Base-by-base conservation (phyloP, 30 jellyfish, hydroid and myxozoan genomes). In the Nemopilema nomurai region DNA sequence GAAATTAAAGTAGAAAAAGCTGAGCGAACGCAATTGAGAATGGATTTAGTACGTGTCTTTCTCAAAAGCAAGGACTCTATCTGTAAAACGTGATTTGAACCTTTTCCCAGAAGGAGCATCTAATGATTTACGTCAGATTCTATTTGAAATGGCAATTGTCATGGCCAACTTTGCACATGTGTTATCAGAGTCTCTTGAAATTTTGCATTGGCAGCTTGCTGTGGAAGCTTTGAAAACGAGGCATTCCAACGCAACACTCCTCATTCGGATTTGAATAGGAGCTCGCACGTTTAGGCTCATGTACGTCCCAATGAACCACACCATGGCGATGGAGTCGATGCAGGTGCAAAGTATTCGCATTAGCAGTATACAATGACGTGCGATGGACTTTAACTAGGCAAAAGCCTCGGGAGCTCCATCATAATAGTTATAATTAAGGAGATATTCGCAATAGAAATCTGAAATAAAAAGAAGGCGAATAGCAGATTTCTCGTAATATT, bases 251-350 rank as follows among this genome's bases (percentile, higher is more conserved):
- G 83, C 51, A 23, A 53, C 25, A 16, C 50, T 30, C 26, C 23
- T 65, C 18, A 22, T 8, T 31, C 9, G 25, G 20, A 1, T 41
- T 33, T 31, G 24, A 32, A 73, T 18, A 31, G 25, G 33, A 17
- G 18, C 0, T 41, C 41, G 30, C 83, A 73, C 50, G 26, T 18
- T 28, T 33, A 9, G 33, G 51, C 83, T 25, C 20, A 29, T 7
- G 49, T 32, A 18, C 69, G 21, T 41, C 51, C 83, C 83, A 27
- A 69, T 33, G 50, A 41, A 31, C 83, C 69, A 73, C 83, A 73
- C 69, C 28, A 30, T 18, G 71, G 51, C 69, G 20, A 41, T 4
- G 30, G 9, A 32, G 69, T n/a, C 22, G 51, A 73, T 16, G 69
- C 8, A 41, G 9, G 83, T 73, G 83, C 49, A 31, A 73, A 41